Conservation (phyloP, 2,797 vertebrate species). For the Enteromius afrohamiltoni region DNA sequence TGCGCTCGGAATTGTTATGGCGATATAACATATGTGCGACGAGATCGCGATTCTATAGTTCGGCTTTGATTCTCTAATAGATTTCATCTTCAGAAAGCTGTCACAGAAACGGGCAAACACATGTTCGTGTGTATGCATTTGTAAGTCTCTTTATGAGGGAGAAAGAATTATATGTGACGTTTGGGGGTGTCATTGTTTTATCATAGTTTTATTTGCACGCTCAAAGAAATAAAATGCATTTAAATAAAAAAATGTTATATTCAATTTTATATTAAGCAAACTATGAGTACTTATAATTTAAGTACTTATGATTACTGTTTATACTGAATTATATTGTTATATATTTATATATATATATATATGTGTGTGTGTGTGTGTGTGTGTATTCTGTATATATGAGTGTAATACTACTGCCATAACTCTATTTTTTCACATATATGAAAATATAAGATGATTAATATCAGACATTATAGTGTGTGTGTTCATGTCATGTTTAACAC, state of each 20-base stretch:
- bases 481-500: background rate
- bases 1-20: slow-evolving; percentile 32
- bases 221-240: background rate
- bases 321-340: too few relatives aligned
- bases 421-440: background rate
- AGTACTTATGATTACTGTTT: background rate
- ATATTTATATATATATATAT: too few relatives aligned
- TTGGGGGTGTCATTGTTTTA: background rate
- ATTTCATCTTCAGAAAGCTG: slow-evolving; percentile 35
- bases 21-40: slow-evolving; percentile 31
- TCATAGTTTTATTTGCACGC: background rate
- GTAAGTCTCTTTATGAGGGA: background rate
- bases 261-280: background rate
- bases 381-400: too few relatives aligned
- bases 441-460: background rate
- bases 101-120: background rate
- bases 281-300: too few relatives aligned
- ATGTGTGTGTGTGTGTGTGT: too few relatives aligned
- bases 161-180: background rate
- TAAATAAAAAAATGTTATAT: background rate
- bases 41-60: slow-evolving; percentile 40
- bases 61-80: slow-evolving; percentile 32
- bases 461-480: background rate
- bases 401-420: background rate
- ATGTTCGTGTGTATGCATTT: background rate